Evolutionary conservation across 2,113 vertebrate genomes (phyloP), one percentile per base, ranked within the genome.

Genomic region (Ancistrus triradiatus): DNA sequence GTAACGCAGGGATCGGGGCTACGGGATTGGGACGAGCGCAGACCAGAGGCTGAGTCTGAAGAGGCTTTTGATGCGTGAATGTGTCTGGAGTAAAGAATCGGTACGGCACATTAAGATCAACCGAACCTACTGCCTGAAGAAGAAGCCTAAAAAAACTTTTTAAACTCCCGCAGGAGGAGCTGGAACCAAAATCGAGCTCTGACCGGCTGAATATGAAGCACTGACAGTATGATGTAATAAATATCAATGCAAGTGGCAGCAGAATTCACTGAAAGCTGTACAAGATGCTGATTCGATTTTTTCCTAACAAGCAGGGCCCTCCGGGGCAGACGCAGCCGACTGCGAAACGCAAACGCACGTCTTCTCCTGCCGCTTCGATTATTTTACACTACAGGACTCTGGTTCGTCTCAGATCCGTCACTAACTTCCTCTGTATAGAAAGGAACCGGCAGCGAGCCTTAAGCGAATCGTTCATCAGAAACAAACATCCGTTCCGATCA

Each of bases 1-100:
- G 51, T 35, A 64, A 33, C 67, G 22, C 25, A 33, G 31, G 59
- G 28, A 53, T 76, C 79, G 81, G 83, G 79, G 77, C 83, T 80
- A 75, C 81, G 83, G 77, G 78, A 83, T 80, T 74, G 73, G 57
- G 31, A 22, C 27, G 6, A 17, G 66, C 44, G 44, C 46, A 72
- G 3, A 17, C 0, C 1, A 18, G 14, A 56, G 10, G 25, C 25
- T 21, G 15, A 43, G 2, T 35, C 31, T 24, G 10, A 15, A 22
- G 42, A 65, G 14, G 31, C 11, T 9, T 37, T 27, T 25, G 42
- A 4, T n/a, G 11, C 6, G 4, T 27, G 24, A 58, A 58, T 19
- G 13, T 21, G 44, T 21, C 19, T 66, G 15, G 10, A 37, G 14
- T 48, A 46, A 66, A n/a, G 33, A 49, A 66, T 58, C 64, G 64